phyloP scores from a whole-genome alignment of 1,140 invertebrate genomes.

The Apolygus lucorum region DNA sequence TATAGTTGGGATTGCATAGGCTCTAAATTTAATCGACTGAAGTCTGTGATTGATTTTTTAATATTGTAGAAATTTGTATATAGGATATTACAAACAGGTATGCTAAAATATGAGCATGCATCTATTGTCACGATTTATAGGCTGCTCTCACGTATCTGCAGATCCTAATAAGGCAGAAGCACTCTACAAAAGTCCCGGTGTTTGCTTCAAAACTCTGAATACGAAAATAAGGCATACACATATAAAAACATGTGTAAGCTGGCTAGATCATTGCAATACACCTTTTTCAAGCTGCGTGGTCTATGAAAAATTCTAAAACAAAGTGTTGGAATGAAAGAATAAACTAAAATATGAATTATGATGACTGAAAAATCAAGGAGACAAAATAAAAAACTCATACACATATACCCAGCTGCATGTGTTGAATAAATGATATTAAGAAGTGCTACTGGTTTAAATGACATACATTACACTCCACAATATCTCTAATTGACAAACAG shows the following conservation, averaged over 20 bases:
- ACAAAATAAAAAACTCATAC: too few relatives aligned
- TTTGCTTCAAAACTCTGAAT: slow-evolving; percentile 5
- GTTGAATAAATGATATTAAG: too few relatives aligned
- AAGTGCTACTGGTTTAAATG: too few relatives aligned
- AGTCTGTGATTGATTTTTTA: neutral
- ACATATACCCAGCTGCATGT: too few relatives aligned
- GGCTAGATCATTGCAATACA: neutral
- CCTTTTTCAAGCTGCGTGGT: neutral
- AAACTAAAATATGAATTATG: neutral
- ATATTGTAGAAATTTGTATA: neutral
- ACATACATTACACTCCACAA: neutral
- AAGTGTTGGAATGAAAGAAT: neutral
- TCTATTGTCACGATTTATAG: slow-evolving; percentile 11
- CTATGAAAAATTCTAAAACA: too few relatives aligned
- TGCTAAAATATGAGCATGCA: slow-evolving; percentile 16
- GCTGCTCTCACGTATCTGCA: slow-evolving; percentile 14
- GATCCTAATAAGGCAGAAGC: slow-evolving; percentile 16
- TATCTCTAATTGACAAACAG: neutral
- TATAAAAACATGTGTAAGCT: slow-evolving; percentile 3
- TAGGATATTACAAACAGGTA: slow-evolving; percentile 11
- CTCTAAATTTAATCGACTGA: neutral
- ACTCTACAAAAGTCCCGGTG: neutral
- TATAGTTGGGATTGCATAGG: neutral
- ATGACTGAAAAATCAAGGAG: neutral
- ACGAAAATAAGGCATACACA: slow-evolving; percentile 13